These are phyloP conservation scores for Papilio elwesi DNA, from an alignment of 2,888 invertebrate genomes.

Conservation along the genomic window DNA sequence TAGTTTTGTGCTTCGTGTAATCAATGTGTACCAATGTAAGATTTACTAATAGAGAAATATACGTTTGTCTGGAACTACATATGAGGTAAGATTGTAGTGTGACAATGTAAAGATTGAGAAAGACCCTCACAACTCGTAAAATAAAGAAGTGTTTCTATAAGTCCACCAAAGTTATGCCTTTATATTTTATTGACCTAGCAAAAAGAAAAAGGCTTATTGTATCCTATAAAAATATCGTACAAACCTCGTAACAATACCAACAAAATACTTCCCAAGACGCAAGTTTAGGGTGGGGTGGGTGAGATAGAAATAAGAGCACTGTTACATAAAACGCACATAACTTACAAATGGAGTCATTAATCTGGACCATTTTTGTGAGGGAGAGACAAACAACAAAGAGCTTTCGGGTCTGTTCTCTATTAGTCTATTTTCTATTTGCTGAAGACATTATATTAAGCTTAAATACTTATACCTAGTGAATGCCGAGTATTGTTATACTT, in stretches of 20 bases:
- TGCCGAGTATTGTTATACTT: background rate
- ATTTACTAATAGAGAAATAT: background rate
- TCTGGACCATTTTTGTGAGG: slow-evolving; percentile 25
- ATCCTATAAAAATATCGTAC: background rate
- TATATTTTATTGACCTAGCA: no score
- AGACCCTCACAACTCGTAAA: no score
- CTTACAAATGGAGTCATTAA: slow-evolving; percentile 37
- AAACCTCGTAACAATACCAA: background rate
- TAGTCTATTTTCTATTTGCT: slow-evolving; percentile 24
- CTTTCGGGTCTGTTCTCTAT: slow-evolving; percentile 33
- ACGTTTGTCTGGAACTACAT: background rate
- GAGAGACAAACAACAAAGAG: slow-evolving; percentile 29
- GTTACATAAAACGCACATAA: slow-evolving; percentile 31
- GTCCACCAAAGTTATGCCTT: no score
- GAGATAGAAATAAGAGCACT: slow-evolving; percentile 25
- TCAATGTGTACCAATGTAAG: background rate
- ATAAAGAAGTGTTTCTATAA: no score
- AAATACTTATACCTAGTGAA: background rate
- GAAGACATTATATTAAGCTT: slow-evolving; percentile 16
- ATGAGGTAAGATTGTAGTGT: background rate
- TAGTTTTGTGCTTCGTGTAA: background rate
- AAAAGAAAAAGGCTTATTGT: no score
- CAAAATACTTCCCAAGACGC: background rate
- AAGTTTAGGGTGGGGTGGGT: no score
- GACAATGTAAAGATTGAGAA: no score